A percentile compares a stretch with the other conserved stretches of the same genome.
These are phyloP conservation scores for Frankliniella intonsa DNA, from an alignment of 2,888 invertebrate genomes.

Conservation along the genomic window DNA sequence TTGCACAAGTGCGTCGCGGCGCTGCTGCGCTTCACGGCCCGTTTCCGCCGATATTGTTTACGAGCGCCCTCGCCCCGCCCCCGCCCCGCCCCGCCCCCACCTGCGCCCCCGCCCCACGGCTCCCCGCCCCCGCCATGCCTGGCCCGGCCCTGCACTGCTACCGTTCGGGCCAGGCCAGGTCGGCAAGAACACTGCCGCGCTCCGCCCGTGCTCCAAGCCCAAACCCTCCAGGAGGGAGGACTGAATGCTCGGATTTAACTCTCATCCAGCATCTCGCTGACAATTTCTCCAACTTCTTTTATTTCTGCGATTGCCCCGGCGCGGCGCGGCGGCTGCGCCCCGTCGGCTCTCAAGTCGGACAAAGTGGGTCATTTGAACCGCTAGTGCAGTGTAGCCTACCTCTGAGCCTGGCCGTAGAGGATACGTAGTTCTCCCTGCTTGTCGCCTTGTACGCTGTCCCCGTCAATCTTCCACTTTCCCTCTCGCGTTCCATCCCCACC, in stretches of 20 bases:
- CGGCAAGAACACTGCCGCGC: not conserved
- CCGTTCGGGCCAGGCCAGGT: not conserved
- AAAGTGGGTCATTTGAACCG: not conserved
- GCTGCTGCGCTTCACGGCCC: not conserved
- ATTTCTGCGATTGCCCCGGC: too few species aligned
- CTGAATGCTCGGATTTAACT: too few species aligned
- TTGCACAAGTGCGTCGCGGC: not conserved
- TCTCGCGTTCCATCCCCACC: not conserved
- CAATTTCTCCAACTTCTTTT: too few species aligned
- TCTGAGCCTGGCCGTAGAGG: too few species aligned
- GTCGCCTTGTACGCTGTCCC: not conserved
- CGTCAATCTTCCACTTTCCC: not conserved
- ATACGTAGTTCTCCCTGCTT: too few species aligned
- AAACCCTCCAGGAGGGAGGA: too few species aligned
- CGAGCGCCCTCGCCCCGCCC: not conserved
- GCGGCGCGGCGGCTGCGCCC: not conserved
- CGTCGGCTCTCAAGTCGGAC: not conserved
- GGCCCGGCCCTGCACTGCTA: not conserved
- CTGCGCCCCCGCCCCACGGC: not conserved
- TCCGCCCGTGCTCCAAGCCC: too few species aligned
- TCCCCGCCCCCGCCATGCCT: not conserved
- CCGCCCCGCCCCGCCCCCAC: not conserved
- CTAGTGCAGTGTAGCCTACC: too few species aligned
- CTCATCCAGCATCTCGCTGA: too few species aligned
- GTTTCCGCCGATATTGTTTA: constrained; percentile 13